A percentile compares a stretch with the other conserved stretches of the same genome.
These are phyloP conservation scores for Synergus japonicus DNA, from an alignment of 2,888 invertebrate genomes.

Conservation along the genomic window DNA sequence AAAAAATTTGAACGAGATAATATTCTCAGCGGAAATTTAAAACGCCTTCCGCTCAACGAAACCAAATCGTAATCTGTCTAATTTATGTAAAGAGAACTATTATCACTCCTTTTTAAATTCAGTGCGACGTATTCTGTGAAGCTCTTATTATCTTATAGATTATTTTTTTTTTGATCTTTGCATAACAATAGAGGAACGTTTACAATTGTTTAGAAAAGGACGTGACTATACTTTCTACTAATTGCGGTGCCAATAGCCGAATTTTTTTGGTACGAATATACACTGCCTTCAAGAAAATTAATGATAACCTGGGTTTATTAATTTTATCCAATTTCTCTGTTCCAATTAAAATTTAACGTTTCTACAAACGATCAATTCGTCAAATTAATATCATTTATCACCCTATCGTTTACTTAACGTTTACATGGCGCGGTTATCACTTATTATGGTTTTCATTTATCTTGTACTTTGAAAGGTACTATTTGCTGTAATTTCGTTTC, in stretches of 20 bases:
- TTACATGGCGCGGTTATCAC: neutral
- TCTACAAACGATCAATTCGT: neutral
- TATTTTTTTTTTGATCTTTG: neutral
- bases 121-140: neutral
- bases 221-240: too few relatives aligned
- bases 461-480: neutral
- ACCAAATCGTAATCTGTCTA: neutral
- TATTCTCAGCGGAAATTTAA: neutral
- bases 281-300: neutral
- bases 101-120: neutral
- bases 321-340: neutral
- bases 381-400: neutral
- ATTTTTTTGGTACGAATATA: too few relatives aligned
- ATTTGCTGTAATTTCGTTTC: constrained; percentile 4
- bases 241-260: too few relatives aligned
- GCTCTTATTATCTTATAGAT: neutral
- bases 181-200: neutral
- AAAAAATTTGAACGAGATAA: constrained; percentile 6
- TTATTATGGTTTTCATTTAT: neutral
- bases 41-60: neutral
- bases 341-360: neutral
- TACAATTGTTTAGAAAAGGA: neutral
- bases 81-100: neutral
- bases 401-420: neutral
- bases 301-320: neutral